Conservation (phyloP, 2,888 invertebrate genomes). For the Erynnis tages region DNA sequence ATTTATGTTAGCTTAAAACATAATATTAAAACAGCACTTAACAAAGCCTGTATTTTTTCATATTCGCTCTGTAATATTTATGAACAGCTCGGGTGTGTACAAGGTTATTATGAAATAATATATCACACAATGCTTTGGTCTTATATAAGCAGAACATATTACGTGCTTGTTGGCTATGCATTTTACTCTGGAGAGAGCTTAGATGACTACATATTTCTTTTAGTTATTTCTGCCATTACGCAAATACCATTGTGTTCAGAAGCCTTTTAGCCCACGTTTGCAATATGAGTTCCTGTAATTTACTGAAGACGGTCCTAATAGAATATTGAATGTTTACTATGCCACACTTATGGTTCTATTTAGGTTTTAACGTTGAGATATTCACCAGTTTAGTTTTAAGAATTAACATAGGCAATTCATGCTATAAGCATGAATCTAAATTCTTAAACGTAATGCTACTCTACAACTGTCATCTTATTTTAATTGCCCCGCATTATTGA, state of each 20-base stretch:
- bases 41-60: conserved; percentile 2
- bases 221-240: conserved; percentile 4
- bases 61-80: conserved; percentile 9
- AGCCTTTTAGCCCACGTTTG: background rate
- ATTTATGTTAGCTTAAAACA: too few relatives aligned
- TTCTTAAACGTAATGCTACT: too few relatives aligned
- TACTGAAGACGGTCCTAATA: too few relatives aligned
- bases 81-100: conserved; percentile 29
- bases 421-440: too few relatives aligned
- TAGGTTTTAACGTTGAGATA: too few relatives aligned
- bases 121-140: conserved; percentile 16
- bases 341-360: too few relatives aligned
- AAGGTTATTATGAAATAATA: conserved; percentile 29
- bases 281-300: too few relatives aligned
- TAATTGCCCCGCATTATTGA: too few relatives aligned
- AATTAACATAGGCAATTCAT: too few relatives aligned
- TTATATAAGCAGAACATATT: conserved; percentile 19
- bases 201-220: background rate
- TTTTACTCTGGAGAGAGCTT: conserved; percentile 9
- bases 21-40: background rate
- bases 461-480: too few relatives aligned
- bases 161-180: conserved; percentile 16
- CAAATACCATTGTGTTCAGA: conserved; percentile 10
- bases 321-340: too few relatives aligned
- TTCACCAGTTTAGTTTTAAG: too few relatives aligned